These are phyloP conservation scores for Micrastur ruficollis DNA, from an alignment of 2,797 vertebrate species.

Conservation along the genomic window DNA sequence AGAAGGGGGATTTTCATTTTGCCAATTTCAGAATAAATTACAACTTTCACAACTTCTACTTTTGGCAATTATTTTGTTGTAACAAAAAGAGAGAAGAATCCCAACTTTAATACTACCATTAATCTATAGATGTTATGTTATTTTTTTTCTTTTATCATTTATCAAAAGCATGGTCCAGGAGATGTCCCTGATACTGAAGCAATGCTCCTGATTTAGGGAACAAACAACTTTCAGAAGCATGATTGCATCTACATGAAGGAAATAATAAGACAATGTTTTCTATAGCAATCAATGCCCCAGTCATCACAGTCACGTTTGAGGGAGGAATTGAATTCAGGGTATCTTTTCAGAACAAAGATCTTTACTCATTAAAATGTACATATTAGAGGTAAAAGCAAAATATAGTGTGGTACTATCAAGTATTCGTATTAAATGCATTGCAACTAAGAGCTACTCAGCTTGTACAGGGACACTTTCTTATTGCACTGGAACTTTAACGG, in stretches of 20 bases:
- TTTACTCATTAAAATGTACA: not conserved
- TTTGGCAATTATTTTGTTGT: not conserved
- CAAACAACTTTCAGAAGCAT: not conserved
- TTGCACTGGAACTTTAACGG: not conserved
- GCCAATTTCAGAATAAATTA: not conserved
- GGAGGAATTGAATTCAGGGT: not conserved
- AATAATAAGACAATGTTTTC: not conserved
- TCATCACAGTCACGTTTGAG: not conserved
- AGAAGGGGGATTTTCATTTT: not conserved
- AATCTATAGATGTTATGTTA: accelerated
- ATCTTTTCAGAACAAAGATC: not conserved
- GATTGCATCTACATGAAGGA: not conserved
- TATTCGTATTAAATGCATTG: not conserved
- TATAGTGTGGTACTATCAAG: not conserved
- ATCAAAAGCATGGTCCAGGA: not conserved
- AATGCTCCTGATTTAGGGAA: not conserved
- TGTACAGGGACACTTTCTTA: not conserved
- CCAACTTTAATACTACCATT: not conserved
- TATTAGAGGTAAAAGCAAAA: not conserved
- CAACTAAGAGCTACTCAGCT: not conserved
- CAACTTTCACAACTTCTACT: not conserved
- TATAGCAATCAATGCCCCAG: not conserved
- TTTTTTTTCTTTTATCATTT: not conserved
- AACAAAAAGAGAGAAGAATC: not conserved
- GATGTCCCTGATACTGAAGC: not conserved